Percentiles rank a stretch among this genome's conserved stretches.
Evolutionary conservation across 2,888 invertebrate genomes (phyloP).

Genomic region (Diaprepes abbreviatus): DNA sequence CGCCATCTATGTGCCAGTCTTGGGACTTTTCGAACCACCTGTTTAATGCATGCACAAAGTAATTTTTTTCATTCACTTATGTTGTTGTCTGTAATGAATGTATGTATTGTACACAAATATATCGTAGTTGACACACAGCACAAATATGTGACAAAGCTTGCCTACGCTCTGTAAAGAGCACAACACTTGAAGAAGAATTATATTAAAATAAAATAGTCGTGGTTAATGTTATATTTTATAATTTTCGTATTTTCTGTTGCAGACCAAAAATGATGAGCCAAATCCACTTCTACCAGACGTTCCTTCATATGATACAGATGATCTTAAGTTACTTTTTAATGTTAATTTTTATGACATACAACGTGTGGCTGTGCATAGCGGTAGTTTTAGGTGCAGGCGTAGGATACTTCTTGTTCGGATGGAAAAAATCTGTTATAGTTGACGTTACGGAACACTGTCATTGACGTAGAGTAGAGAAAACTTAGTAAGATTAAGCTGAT

Average conservation of each 20-base stretch:
- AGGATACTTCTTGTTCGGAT: conserved; percentile 95
- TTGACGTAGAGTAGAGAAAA: conserved; percentile 66
- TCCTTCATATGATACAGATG: conserved; percentile 91
- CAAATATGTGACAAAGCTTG: no score
- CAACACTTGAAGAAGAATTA: no score
- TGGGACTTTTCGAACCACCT: no score
- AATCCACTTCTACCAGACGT: conserved; percentile 88
- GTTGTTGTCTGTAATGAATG: no score
- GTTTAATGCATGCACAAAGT: no score
- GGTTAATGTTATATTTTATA: no score
- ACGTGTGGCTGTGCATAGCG: conserved; percentile 92
- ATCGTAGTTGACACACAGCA: no score
- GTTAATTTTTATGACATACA: conserved; percentile 98
- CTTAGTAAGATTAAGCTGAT: conserved; percentile 22
- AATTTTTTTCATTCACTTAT: no score
- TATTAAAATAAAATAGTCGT: no score
- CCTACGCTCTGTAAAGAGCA: no score
- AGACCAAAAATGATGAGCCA: conserved; percentile 88
- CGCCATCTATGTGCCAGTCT: no score
- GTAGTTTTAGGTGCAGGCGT: conserved; percentile 90
- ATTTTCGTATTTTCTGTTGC: conserved; percentile 65
- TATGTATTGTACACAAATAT: no score
- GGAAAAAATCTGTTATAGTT: conserved; percentile 94
- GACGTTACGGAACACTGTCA: conserved; percentile 97
- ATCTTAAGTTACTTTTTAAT: conserved; percentile 93